These are phyloP conservation scores for Hyaena hyaena DNA, from an alignment of 2,113 vertebrate genomes.

Conservation along the genomic window DNA sequence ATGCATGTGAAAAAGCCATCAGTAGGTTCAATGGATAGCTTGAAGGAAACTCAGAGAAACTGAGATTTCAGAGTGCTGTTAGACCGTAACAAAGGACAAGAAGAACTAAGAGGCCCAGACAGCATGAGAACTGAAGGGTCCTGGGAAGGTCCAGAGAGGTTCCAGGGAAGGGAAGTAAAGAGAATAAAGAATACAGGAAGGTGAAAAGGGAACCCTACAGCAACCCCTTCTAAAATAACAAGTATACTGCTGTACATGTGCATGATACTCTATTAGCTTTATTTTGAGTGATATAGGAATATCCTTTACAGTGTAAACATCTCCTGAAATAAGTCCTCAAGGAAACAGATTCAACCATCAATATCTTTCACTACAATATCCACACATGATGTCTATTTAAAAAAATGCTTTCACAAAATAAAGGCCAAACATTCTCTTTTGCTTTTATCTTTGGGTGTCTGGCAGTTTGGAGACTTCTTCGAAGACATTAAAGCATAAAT, in stretches of 20 bases:
- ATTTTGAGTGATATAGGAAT: neutral
- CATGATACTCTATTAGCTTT: slow-evolving; percentile 19
- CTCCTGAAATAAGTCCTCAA: slow-evolving; percentile 15
- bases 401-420: neutral
- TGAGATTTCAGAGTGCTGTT: neutral
- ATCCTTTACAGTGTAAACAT: neutral
- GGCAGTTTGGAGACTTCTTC: neutral
- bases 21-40: neutral
- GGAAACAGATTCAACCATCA: slow-evolving; percentile 8
- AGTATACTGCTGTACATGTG: neutral
- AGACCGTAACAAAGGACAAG: neutral
- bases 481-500: slow-evolving; percentile 16
- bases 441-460: slow-evolving; percentile 31
- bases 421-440: slow-evolving; percentile 10
- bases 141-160: neutral
- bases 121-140: neutral
- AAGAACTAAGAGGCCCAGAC: neutral
- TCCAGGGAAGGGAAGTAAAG: accelerated
- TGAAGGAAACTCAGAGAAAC: neutral
- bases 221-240: neutral
- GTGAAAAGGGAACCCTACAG: neutral
- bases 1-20: neutral
- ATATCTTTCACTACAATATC: neutral
- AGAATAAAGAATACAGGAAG: neutral
- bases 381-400: neutral